Evolutionary conservation across 2,888 invertebrate genomes (phyloP).

Genomic region (Xestia ashworthii): DNA sequence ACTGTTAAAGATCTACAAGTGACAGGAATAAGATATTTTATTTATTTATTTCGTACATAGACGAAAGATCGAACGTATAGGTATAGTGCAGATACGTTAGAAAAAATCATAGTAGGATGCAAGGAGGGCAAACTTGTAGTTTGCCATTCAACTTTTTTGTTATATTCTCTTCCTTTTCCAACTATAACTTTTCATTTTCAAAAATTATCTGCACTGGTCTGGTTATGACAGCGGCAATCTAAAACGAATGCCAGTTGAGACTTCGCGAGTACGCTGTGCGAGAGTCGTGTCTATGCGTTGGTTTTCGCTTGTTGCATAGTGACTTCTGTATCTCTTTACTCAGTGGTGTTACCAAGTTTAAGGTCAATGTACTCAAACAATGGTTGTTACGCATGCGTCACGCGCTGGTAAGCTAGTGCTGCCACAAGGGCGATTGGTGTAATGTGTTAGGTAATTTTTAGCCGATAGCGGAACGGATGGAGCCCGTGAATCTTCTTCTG

Average conservation of each 20-base stretch:
- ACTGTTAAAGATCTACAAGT: background rate
- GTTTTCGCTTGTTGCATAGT: background rate
- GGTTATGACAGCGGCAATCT: background rate
- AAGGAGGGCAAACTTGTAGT: too few relatives aligned
- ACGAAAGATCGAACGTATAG: too few relatives aligned
- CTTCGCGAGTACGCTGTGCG: background rate
- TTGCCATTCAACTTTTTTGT: too few relatives aligned
- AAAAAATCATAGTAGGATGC: too few relatives aligned
- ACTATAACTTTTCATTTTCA: too few relatives aligned
- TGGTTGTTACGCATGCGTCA: constrained; percentile 79
- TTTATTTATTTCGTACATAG: background rate
- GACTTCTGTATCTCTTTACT: constrained; percentile 10
- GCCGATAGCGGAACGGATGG: constrained; percentile 33
- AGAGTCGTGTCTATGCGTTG: background rate
- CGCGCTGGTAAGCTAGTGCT: constrained; percentile 70
- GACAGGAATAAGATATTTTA: background rate
- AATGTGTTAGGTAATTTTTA: constrained; percentile 58
- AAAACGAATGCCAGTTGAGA: background rate
- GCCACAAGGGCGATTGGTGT: constrained; percentile 59
- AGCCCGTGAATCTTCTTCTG: constrained; percentile 20
- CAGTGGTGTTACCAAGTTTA: constrained; percentile 66
- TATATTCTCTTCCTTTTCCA: too few relatives aligned
- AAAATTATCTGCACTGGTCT: too few relatives aligned
- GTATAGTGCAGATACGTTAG: too few relatives aligned
- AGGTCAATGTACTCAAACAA: constrained; percentile 85